A percentile compares a stretch with the other conserved stretches of the same genome.
Conservation (phyloP, 2,113 vertebrate genomes). For the human (Homo sapiens) region DNA sequence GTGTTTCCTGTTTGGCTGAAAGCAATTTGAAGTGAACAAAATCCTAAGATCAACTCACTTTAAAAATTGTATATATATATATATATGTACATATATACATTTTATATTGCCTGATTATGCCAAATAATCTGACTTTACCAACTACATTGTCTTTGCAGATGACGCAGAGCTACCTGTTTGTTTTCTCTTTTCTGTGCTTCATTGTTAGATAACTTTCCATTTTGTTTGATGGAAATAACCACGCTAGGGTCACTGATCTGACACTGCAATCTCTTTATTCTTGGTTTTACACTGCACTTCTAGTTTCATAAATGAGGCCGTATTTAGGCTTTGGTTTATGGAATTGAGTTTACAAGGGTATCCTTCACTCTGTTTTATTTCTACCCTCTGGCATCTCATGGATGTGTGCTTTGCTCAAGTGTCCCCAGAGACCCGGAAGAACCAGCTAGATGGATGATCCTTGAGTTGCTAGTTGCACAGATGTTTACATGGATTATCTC, state of each 20-base stretch:
- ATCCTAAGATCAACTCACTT: slow-evolving; percentile 22
- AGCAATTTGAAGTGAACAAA: slow-evolving; percentile 45
- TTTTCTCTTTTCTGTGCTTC: background rate
- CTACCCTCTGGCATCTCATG: background rate
- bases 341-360: background rate
- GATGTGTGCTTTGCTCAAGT: background rate
- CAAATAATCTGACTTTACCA: background rate
- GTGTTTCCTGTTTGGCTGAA: slow-evolving; percentile 50
- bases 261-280: background rate
- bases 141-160: background rate
- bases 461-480: background rate
- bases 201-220: slow-evolving; percentile 4
- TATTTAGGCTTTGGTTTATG: background rate
- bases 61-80: background rate
- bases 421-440: background rate
- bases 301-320: background rate
- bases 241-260: background rate
- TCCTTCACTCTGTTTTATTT: background rate
- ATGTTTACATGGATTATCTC: background rate
- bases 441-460: background rate
- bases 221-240: background rate
- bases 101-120: background rate
- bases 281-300: background rate
- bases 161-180: background rate
- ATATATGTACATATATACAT: background rate